Evolutionary conservation across 1,140 invertebrate species (phyloP), one percentile per base, ranked within the genome.

Genomic region (Ctenoplectra terminalis): DNA sequence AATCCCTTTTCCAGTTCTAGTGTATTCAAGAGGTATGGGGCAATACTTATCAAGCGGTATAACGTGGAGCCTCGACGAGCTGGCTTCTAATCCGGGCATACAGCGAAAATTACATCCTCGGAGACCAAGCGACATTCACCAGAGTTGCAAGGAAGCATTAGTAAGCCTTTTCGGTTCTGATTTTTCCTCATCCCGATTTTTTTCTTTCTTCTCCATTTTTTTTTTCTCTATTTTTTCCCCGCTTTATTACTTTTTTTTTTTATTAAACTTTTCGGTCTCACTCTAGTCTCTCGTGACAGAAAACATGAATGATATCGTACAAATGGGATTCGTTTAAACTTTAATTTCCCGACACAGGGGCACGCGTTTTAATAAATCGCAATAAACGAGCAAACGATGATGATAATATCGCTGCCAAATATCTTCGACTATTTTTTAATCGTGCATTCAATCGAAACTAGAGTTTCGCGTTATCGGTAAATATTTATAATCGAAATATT

Each of bases 61-160:
- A 81, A 78, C 82, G 54, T 67, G 81, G 50, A 83, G 79, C 60
- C 86, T 70, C 89, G 84, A 85, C 81, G 81, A 90, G 81, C 75
- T 64, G 89, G 90, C 90, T 88, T 91, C 90, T 91, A 90, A 91
- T 90, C 90, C 89, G 79, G 89, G 84, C 82, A 91, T 91, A 91
- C 87, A 90, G 90, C 89, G 89, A 91, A 90, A 91, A 91, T 91
- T 90, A 91, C 87, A 91, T 91, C 84, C 82, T 86, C 67, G 78
- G 63, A 90, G 83, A 86, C 76, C 84, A 84, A 78, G 82, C 85
- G 88, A 86, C 88, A 88, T 89, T 89, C 84, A 80, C 63, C 29
- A 77, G 71, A 54, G 37, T 50, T 48, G 43, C 63, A 54, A 75
- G 58, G 31, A 70, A 74, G 85, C 80, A 78, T 78, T 67, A 76